Conservation (phyloP, 2,113 vertebrate species). For the Catharus minimus region DNA sequence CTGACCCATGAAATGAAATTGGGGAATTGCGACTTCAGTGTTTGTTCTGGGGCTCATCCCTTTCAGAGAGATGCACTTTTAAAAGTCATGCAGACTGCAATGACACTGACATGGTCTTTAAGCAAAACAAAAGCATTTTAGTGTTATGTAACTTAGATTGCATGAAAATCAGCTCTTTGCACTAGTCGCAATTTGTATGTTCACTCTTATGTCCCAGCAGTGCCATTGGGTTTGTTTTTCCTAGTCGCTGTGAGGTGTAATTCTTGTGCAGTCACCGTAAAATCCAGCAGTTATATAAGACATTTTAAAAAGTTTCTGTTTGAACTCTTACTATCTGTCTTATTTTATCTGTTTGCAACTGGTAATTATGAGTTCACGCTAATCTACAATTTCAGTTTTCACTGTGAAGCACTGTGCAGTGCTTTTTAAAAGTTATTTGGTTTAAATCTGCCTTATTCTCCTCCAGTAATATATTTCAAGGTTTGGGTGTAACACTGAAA, state of each 20-base stretch:
- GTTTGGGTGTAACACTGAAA: not conserved
- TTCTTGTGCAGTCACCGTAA: slow-evolving; percentile 7
- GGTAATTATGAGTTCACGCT: not conserved
- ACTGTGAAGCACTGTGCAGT: not conserved
- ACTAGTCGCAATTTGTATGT: not conserved
- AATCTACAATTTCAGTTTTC: slow-evolving; percentile 19
- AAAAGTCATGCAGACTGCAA: not conserved
- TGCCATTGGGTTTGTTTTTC: not conserved
- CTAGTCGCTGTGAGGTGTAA: not conserved
- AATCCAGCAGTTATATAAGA: slow-evolving; percentile 25
- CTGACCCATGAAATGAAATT: not conserved
- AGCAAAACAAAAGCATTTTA: not conserved
- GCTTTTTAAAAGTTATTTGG: not conserved
- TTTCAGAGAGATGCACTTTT: not conserved
- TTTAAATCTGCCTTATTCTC: slow-evolving; percentile 2
- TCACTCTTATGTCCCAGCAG: fast-evolving
- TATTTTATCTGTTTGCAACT: slow-evolving; percentile 21
- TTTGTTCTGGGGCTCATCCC: not conserved
- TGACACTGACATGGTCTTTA: not conserved
- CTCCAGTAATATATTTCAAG: not conserved
- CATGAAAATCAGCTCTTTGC: not conserved
- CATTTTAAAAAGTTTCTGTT: not conserved
- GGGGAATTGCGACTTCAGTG: not conserved
- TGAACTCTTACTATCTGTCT: slow-evolving; percentile 27
- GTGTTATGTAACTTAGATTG: not conserved